These are phyloP conservation scores for Sebastes dallii DNA, from an alignment of 2,797 vertebrate species.

Conservation along the genomic window DNA sequence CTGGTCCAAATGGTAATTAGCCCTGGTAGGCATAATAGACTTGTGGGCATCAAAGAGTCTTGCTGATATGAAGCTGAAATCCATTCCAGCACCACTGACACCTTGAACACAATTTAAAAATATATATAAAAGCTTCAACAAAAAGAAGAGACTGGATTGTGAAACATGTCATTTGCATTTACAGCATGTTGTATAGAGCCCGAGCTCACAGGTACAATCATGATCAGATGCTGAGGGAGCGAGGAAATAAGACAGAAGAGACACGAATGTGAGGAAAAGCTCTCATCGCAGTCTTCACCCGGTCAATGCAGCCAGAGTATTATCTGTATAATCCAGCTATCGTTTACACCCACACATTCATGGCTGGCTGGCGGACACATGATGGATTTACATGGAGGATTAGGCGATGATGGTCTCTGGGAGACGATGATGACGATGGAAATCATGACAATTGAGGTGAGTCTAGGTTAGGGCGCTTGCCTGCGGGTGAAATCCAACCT, in stretches of 20 bases:
- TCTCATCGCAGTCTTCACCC: constrained; percentile 33
- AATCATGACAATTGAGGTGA: constrained; percentile 17
- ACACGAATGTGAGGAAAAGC: constrained; percentile 28
- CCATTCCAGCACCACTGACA: constrained; percentile 24
- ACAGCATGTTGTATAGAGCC: neutral
- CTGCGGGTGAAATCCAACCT: no score
- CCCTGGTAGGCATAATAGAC: constrained; percentile 24
- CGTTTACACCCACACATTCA: constrained; percentile 62
- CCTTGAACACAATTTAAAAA: constrained; percentile 7
- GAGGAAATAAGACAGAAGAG: constrained; percentile 1
- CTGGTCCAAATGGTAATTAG: constrained; percentile 33
- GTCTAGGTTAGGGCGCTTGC: no score
- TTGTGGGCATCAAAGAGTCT: constrained; percentile 15
- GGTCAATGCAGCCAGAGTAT: constrained; percentile 48
- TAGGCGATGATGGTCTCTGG: constrained; percentile 52
- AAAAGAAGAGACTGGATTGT: neutral
- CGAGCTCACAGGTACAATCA: constrained; percentile 10
- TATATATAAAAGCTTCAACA: constrained; percentile 3
- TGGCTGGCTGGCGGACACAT: constrained; percentile 45
- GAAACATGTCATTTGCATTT: constrained; percentile 17
- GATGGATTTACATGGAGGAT: constrained; percentile 61
- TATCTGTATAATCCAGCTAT: constrained; percentile 71
- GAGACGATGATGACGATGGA: constrained; percentile 30
- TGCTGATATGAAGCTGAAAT: constrained; percentile 26
- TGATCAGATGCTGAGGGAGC: constrained; percentile 10